Evolutionary conservation across 1,140 invertebrate species (phyloP).

Genomic region (Drosophila equinoxialis): DNA sequence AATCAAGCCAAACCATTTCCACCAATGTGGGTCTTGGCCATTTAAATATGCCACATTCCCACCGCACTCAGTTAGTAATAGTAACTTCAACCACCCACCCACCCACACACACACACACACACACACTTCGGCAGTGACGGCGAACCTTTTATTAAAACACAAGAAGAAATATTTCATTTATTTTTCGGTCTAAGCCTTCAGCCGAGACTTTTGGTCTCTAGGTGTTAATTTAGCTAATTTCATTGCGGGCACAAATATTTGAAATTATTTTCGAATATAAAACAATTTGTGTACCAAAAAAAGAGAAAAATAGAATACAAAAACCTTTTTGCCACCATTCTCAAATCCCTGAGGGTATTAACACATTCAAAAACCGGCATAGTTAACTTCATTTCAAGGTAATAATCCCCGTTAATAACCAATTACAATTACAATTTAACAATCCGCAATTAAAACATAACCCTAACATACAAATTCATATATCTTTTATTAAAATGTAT

Average conservation of each 20-base stretch:
- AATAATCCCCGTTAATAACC: background rate
- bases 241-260: constrained; percentile 76
- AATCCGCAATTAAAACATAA: too few relatives aligned
- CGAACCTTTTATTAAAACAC: constrained; percentile 65
- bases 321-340: constrained; percentile 10
- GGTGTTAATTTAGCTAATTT: constrained; percentile 82
- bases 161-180: constrained; percentile 81
- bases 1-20: constrained; percentile 21
- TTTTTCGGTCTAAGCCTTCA: constrained; percentile 60
- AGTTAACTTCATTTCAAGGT: background rate
- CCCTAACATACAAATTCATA: background rate
- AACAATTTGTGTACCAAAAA: constrained; percentile 60
- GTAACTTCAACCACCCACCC: background rate
- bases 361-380: background rate
- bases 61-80: constrained; percentile 32
- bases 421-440: too few relatives aligned
- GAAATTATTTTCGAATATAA: constrained; percentile 69
- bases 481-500: too few relatives aligned
- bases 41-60: constrained; percentile 46
- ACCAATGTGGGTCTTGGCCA: constrained; percentile 5
- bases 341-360: background rate
- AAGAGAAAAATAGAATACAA: background rate
- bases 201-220: constrained; percentile 47
- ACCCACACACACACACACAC: background rate
- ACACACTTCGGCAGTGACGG: too few relatives aligned